Evolutionary conservation across 2,888 invertebrate genomes (phyloP), one percentile per base, ranked within the genome.

Genomic region (Cheilosia impressa): DNA sequence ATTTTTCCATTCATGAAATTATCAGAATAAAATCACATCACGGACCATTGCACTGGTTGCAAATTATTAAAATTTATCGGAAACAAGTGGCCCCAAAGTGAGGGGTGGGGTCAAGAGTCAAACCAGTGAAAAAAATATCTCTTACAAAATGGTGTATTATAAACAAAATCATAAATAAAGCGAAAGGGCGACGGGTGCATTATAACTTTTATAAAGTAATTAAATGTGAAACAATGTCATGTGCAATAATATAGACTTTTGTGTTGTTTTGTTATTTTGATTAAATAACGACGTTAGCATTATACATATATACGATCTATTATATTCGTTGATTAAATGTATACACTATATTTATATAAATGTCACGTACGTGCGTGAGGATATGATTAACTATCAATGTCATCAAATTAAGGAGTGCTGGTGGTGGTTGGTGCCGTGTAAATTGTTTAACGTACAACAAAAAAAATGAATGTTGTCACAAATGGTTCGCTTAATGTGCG

Each of bases 171-270:
- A 19, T 41, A 17, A 17, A 43, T 41, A 24, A 17, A 34, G 9
- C 22, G 9, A 27, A 60, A 41, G 24, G 17, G 17, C n/a, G 53
- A 53, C 24, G 22, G 15, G 65, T 43, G 65, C 47, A 55, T 50
- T 80, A 84, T 85, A 76, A 85, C 85, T 85, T 85, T 85, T 85
- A 81, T 85, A 85, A 85, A 81, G 85, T 85, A 85, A 81, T 81
- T 85, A 81, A 72, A 68, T 81, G 65, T 85, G 71, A 76, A 85
- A 76, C 62, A 76, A 66, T 73, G 60, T 57, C 84, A 80, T 76
- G 76, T 85, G 80, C 84, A 80, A 85, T 80, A 85, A 66, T 66
- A 66, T 69, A 78, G 72, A 68, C n/a, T 19, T 52, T 55, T 22
- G 4, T 52, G n/a, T 45, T 17, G 9, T 17, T n/a, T 47, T 47